Percentiles rank a stretch among this genome's conserved stretches.
Conservation (phyloP, 2,888 invertebrate species). For the Melanophora roralis region DNA sequence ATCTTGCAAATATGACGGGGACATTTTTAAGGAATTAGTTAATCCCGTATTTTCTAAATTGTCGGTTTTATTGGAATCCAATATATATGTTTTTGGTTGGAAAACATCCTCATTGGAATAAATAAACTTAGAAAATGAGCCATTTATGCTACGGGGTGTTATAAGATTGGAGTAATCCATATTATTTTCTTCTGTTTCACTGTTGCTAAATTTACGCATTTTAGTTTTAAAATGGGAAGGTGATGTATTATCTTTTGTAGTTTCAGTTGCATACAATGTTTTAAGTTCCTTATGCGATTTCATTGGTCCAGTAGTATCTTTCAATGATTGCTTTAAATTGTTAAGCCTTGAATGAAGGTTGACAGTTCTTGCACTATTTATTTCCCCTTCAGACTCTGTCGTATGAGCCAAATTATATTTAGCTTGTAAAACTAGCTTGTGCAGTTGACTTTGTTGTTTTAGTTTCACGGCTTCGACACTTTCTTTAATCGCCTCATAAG, state of each 20-base stretch:
- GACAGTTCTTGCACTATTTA: background rate
- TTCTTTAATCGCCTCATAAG: background rate
- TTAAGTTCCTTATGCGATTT: background rate
- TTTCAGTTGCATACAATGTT: background rate
- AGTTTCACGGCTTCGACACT: background rate
- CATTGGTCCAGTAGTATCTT: background rate
- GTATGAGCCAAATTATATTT: background rate
- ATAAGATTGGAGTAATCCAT: background rate
- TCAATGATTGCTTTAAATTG: background rate
- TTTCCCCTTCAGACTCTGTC: background rate
- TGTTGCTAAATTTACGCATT: background rate
- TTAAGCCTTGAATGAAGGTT: background rate
- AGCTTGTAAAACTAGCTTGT: background rate
- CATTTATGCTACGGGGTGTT: background rate
- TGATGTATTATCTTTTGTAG: background rate
- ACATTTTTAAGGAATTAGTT: slow-evolving; percentile 36
- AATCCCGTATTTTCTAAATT: slow-evolving; percentile 13
- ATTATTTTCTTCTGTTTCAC: background rate
- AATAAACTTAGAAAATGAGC: background rate
- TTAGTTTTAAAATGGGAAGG: background rate
- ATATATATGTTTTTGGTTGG: slow-evolving; percentile 37
- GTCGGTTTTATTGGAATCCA: slow-evolving; percentile 44
- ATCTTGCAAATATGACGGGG: slow-evolving; percentile 34
- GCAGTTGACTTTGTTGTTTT: slow-evolving; percentile 17
- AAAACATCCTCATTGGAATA: background rate